Percentiles rank a stretch among this genome's conserved stretches.
phyloP scores from a whole-genome alignment of 2,888 invertebrate genomes.

The Campoletis raptor region DNA sequence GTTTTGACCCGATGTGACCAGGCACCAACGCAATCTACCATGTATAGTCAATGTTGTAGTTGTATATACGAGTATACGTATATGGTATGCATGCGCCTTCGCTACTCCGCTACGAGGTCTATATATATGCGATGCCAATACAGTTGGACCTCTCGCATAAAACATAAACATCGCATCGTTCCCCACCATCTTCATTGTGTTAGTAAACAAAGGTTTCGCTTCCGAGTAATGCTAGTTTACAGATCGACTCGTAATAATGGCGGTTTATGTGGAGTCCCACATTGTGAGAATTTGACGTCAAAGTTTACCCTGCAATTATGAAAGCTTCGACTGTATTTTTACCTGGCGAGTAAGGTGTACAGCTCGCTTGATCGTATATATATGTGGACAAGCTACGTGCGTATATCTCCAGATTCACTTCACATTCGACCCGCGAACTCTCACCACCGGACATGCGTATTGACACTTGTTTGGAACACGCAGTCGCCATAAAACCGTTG shows the following conservation, averaged over 20 bases:
- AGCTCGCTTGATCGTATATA: not conserved
- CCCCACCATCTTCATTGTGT: not conserved
- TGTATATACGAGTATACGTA: conserved; percentile 4
- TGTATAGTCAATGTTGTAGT: not conserved
- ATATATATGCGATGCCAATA: conserved; percentile 13
- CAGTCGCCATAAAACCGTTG: conserved; percentile 13
- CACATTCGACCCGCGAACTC: conserved; percentile 66
- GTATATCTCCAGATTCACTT: conserved; percentile 47
- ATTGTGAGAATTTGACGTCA: not conserved
- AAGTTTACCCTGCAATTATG: not conserved
- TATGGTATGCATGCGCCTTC: conserved; percentile 25
- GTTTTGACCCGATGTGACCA: conserved; percentile 65
- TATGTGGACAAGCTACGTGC: conserved; percentile 32
- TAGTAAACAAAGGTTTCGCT: not conserved
- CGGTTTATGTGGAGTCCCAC: not conserved
- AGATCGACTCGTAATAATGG: not conserved
- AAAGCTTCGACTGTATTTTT: conserved; percentile 18
- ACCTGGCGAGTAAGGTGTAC: conserved; percentile 26
- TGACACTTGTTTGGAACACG: conserved; percentile 41
- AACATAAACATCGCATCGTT: not conserved
- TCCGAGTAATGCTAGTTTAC: not conserved
- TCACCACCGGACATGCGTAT: conserved; percentile 56
- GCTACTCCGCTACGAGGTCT: not conserved
- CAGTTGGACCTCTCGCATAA: conserved; percentile 6
- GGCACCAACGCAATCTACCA: conserved; percentile 47